Evolutionary conservation across 2,113 vertebrate genomes (phyloP).

Genomic region (Myotis yumanensis): DNA sequence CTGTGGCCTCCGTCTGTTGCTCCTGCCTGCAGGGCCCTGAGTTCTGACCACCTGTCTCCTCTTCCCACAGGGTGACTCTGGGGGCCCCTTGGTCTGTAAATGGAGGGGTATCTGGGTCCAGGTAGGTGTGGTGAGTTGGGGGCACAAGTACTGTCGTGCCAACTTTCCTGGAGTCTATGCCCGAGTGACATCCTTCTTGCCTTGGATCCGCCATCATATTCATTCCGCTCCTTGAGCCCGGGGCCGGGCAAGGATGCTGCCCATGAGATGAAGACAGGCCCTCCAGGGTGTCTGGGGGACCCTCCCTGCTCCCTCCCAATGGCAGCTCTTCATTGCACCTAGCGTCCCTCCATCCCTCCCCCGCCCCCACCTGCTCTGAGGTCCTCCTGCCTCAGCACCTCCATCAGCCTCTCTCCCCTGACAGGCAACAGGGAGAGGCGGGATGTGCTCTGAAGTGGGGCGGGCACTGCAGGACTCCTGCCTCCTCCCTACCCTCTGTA

Average conservation of each 20-base stretch:
- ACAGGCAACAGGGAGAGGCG: no score
- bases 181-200: background rate
- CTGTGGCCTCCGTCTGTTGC: background rate
- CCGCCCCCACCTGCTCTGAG: no score
- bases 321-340: no score
- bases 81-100: background rate
- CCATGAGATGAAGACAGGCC: accelerated
- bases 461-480: no score
- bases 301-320: background rate
- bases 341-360: no score
- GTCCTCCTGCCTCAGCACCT: no score
- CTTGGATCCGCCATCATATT: accelerated
- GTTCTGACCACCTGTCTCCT: background rate
- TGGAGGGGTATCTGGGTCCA: background rate
- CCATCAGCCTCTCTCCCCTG: no score
- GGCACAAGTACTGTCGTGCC: accelerated
- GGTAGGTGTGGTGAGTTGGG: background rate
- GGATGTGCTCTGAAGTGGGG: no score
- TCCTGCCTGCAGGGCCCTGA: background rate
- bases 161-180: background rate
- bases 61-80: background rate
- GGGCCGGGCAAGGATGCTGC: background rate
- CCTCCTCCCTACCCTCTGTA: no score
- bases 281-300: background rate
- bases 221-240: accelerated